Evolutionary conservation across 1,140 invertebrate species (phyloP), one percentile per base, ranked within the genome.

Genomic region (Orius insidiosus): DNA sequence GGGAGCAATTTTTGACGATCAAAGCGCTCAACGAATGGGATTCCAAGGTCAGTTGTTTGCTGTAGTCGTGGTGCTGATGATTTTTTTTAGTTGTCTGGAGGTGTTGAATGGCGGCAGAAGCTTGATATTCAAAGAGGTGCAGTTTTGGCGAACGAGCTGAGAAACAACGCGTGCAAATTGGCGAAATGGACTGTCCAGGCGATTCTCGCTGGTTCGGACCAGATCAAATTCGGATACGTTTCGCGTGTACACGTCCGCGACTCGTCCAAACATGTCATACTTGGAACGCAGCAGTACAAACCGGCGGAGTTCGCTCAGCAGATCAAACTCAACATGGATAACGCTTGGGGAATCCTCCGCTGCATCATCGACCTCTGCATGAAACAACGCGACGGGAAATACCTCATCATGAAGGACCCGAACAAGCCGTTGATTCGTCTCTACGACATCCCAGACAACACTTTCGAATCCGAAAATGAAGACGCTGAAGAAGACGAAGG

Each of bases 11-110:
- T 61, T 68, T 98, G 19, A 90, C 88, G 9, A 90, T 99, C 53
- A 98, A 98, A 66, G 92, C 94, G 0, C 70, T 99, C 2, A 99
- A 98, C 64, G 95, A 99, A 63, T 98, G 94, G 94, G 94, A 98
- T 62, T 92, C 92, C 0, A 85, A 92, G 57, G 71, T 75, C 64
- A 57, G 13, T 14, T 48, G 8, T 40, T 2, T 19, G 18, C 19
- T 33, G 32, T 33, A 7, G 6, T 33, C n/a, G n/a, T n/a, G n/a
- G n/a, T n/a, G n/a, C n/a, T n/a, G n/a, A 33, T 33, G n/a, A 33
- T 15, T 15, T 44, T 47, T 60, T 59, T 15, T 55, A 75, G 69
- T 66, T 81, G 33, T 86, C 89, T 19, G 94, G 92, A 53, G 89
- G 92, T 31, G 89, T 98, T 8, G 95, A 98, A 58, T 99, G 95